Conservation (phyloP, 2,797 vertebrate genomes). For the Chelidonichthys spinosus region DNA sequence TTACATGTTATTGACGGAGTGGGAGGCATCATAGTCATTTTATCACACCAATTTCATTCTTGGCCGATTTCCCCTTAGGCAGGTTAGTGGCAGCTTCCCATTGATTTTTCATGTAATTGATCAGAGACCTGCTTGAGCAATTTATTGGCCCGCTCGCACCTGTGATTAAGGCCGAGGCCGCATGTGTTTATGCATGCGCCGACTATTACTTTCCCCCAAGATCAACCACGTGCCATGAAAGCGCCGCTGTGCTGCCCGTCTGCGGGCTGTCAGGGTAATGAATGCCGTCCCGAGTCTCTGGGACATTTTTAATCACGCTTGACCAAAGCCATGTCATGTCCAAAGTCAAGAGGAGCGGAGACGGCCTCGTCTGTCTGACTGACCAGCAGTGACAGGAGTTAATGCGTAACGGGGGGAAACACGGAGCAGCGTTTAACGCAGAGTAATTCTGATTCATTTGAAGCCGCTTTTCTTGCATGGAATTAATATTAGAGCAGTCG, state of each 20-base stretch:
- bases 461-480: slow-evolving; percentile 69
- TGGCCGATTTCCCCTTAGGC: slow-evolving; percentile 92
- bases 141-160: slow-evolving; percentile 90
- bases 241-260: slow-evolving; percentile 42
- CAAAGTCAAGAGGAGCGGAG: slow-evolving; percentile 65
- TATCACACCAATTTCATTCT: slow-evolving; percentile 92
- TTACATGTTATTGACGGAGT: slow-evolving; percentile 87
- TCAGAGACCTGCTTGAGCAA: slow-evolving; percentile 87
- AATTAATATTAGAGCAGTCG: slow-evolving; percentile 79
- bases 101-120: slow-evolving; percentile 93
- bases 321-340: slow-evolving; percentile 67
- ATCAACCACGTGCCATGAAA: slow-evolving; percentile 44
- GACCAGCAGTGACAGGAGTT: slow-evolving; percentile 67
- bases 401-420: slow-evolving; percentile 70
- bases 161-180: slow-evolving; percentile 84
- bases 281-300: slow-evolving; percentile 50
- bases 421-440: slow-evolving; percentile 67
- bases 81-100: slow-evolving; percentile 86
- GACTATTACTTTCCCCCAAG: slow-evolving; percentile 63
- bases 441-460: slow-evolving; percentile 69
- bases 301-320: slow-evolving; percentile 70
- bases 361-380: slow-evolving; percentile 48
- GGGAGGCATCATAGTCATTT: slow-evolving; percentile 86
- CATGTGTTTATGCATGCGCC: slow-evolving; percentile 76
- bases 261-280: slow-evolving; percentile 61